Evolutionary conservation across 2,888 invertebrate genomes (phyloP), one percentile per base, ranked within the genome.

Genomic region (Cephus spinipes): DNA sequence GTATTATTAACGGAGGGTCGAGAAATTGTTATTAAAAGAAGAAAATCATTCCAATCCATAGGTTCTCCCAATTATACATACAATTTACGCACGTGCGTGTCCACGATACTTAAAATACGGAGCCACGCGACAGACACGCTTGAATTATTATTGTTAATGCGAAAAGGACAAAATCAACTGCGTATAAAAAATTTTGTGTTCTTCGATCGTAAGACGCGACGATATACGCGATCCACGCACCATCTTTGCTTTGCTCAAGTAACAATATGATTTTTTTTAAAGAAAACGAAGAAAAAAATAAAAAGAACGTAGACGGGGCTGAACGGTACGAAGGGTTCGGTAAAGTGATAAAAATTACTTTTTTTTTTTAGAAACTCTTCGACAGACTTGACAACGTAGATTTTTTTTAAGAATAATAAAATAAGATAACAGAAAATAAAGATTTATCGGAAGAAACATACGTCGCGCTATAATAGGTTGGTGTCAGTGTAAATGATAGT

Each of bases 371-470:
- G 40, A 40, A 40, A 40, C 40, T 15, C 15, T 40, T 6, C 40
- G 9, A 40, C 15, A 6, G 23, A 40, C 9, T 23, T 23, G 23
- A 55, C 55, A 1, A 55, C 0, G 2, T 40, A 36, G 15, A 40
- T 23, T 23, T 55, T 55, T 6, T 23, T 9, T 2, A n/a, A 34
- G 34, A 34, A 30, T 23, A 12, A 75, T n/a, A 69, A 33, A 6
- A 68, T 32, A 33, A 77, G 69, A 32, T 31, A 71, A 80, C 77
- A 79, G 80, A 79, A 80, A 75, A 75, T 76, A 79, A 33, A 73
- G 69, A 31, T n/a, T 9, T 9, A 34, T 11, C 9, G 9, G 12
- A 74, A 23, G 40, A 68, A 68, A 68, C 55, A 15, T 55, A 15
- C 40, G 15, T 15, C 4, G 9, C 23, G 55, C 23, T 55, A 23